These are phyloP conservation scores for Malurus splendens DNA, from an alignment of 2,797 vertebrate genomes.

Conservation along the genomic window DNA sequence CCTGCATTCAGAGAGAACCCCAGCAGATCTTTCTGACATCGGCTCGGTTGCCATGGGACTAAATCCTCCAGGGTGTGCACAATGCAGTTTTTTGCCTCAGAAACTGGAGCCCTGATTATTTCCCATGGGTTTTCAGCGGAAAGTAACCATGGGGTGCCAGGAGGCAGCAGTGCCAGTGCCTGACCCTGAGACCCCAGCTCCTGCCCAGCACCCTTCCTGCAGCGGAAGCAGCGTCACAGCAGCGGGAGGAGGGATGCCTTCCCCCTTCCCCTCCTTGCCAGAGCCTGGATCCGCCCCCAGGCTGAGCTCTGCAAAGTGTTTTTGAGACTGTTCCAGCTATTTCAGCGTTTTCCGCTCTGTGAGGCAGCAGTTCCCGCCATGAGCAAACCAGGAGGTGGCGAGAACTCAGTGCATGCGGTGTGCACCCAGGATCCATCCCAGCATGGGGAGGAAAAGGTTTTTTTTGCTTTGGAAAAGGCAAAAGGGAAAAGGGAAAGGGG, in stretches of 20 bases:
- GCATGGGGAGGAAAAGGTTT: fast-evolving
- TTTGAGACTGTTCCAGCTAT: constrained; percentile 39
- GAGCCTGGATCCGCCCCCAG: not conserved
- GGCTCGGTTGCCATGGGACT: not conserved
- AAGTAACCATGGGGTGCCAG: not conserved
- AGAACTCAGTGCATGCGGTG: not conserved
- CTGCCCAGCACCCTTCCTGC: not conserved
- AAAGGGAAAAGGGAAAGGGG: not conserved
- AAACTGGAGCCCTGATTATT: not conserved
- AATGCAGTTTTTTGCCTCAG: not conserved
- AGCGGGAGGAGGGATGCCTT: not conserved
- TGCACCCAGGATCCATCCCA: not conserved
- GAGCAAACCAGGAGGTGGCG: not conserved
- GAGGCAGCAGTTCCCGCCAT: not conserved
- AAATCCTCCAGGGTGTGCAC: not conserved
- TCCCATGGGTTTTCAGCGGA: not conserved
- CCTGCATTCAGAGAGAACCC: fast-evolving
- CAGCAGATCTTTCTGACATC: not conserved
- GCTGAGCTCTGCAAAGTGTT: not conserved
- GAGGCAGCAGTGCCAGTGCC: fast-evolving
- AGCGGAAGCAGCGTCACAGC: not conserved
- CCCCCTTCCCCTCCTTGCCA: not conserved
- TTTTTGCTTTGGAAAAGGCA: not conserved
- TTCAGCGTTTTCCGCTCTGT: constrained; percentile 9
- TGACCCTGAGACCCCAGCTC: not conserved